Evolutionary conservation across 2,888 invertebrate genomes (phyloP), one percentile per base, ranked within the genome.

Genomic region (Drosophila cracens): DNA sequence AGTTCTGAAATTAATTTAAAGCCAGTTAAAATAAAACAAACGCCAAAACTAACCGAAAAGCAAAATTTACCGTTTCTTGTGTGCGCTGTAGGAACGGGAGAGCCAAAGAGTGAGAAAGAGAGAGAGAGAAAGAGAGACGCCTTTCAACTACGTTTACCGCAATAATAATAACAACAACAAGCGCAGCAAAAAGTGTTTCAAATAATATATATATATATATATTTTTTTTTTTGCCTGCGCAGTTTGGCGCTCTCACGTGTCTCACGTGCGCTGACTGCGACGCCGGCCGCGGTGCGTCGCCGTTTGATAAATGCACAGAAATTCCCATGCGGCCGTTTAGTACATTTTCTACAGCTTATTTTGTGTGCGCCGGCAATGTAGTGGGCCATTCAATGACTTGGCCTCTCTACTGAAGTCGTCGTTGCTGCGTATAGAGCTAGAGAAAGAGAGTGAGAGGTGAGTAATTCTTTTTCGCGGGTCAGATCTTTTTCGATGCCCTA

Each of bases 321-420:
- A 89, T 87, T 85, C 85, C 89, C 85, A 84, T 80, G 88, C 80
- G 88, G 72, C 87, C 80, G 82, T 84, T 89, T 85, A 72, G 72
- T 82, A 75, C 70, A 82, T 83, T 79, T 83, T 81, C 76, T 79
- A 69, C 73, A 70, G 78, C 57, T 80, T 82, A 70, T 77, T 80
- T 76, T 61, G 63, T 70, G 80, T 66, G 74, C 33, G 31, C 56
- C 49, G 53, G 60, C 49, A 48, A 78, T 78, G 80, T 79, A 80
- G 59, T 79, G 69, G 60, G 65, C 74, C 79, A 77, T 59, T 43
- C 66, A 49, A 53, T 75, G 66, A 63, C 29, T 79, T 74, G 48
- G 79, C 31, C 70, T 59, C 69, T 59, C 75, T 59, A 48, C 63
- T 43, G 40, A 18, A 21, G 68, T n/a, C 56, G 49, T 31, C 51